phyloP scores from a whole-genome alignment of 2,888 invertebrate genomes.

The Caenorhabditis sp. region DNA sequence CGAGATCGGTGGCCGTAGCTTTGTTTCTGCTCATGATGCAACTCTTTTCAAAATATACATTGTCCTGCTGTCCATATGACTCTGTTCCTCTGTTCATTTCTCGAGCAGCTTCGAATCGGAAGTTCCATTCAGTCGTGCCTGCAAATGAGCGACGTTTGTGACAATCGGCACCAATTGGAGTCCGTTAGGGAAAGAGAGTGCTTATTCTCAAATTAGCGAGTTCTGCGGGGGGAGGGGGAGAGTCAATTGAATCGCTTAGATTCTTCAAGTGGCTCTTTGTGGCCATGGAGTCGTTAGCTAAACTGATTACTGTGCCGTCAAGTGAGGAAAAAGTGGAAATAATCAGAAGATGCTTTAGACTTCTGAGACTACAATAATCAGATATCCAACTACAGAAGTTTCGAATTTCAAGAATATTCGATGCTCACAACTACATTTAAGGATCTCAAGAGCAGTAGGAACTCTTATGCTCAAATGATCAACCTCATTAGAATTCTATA shows the following conservation, averaged over 20 bases:
- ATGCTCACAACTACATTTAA: too few relatives aligned
- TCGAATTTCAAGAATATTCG: too few relatives aligned
- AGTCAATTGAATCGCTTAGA: constrained; percentile 27
- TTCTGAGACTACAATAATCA: too few relatives aligned
- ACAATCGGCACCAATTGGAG: constrained; percentile 18
- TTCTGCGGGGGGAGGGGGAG: constrained; percentile 18
- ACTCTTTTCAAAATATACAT: neutral
- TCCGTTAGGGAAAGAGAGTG: constrained; percentile 14
- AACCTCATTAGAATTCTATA: too few relatives aligned
- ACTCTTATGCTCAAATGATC: too few relatives aligned
- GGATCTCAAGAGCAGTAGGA: too few relatives aligned
- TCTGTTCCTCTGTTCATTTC: constrained; percentile 27
- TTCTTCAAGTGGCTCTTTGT: constrained; percentile 25
- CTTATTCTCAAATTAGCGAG: constrained; percentile 40
- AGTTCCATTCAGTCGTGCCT: constrained; percentile 59
- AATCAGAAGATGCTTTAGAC: too few relatives aligned
- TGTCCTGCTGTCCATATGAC: neutral
- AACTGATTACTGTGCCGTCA: neutral
- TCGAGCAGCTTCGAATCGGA: constrained; percentile 56
- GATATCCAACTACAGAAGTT: too few relatives aligned
- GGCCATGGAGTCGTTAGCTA: neutral
- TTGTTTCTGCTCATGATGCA: neutral
- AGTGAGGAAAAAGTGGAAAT: too few relatives aligned
- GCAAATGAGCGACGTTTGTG: constrained; percentile 26
- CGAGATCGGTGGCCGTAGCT: constrained; percentile 25